Base-by-base conservation (phyloP, 2,797 vertebrate genomes). In the Diplodus puntazzo region DNA sequence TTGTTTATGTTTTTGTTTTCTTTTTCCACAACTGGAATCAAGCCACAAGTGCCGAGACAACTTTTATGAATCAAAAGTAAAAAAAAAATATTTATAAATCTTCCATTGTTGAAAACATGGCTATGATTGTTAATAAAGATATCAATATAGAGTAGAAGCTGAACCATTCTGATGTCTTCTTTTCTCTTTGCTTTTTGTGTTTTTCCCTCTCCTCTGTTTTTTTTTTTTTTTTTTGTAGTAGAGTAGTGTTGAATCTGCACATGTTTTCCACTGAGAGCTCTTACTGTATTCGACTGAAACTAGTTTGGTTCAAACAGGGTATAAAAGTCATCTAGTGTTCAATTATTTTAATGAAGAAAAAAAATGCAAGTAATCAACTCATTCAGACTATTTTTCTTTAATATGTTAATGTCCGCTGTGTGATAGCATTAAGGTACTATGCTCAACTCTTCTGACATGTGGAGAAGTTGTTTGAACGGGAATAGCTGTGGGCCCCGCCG, bases 261-360 rank as follows among this genome's bases (percentile, higher is more conserved):
- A 83, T 80, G 80, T 93, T 89, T 91, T 84, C 90, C 94, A 94
- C 92, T 95, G 91, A 94, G 94, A 96, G 95, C 96, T 97, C 87
- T 66, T 95, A 88, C 94, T 92, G 90, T 91, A 91, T 93, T 81
- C 85, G 87, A 93, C 87, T 92, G 86, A 93, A 91, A 92, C 88
- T 87, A 77, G 87, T 80, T 92, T 93, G 95, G 95, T 95, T 92
- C 94, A 97, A 97, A 99, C 98, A 99, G 98, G 98, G 98, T 99
- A 98, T 96, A 93, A 95, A 96, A 95, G 91, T 95, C 95, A 95
- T 95, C 43, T 54, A 59, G 69, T 81, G 73, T 92, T 95, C 96
- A 63, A 97, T 97, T 95, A 95, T 93, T 39, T 85, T 88, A 25
- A 86, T 84, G 21, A 80, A 71, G 27, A 81, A 78, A 64, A 78